Percentiles rank a stretch among this genome's conserved stretches.
Evolutionary conservation across 2,113 vertebrate species (phyloP).

Genomic region (Neolamprologus tretocephalus): DNA sequence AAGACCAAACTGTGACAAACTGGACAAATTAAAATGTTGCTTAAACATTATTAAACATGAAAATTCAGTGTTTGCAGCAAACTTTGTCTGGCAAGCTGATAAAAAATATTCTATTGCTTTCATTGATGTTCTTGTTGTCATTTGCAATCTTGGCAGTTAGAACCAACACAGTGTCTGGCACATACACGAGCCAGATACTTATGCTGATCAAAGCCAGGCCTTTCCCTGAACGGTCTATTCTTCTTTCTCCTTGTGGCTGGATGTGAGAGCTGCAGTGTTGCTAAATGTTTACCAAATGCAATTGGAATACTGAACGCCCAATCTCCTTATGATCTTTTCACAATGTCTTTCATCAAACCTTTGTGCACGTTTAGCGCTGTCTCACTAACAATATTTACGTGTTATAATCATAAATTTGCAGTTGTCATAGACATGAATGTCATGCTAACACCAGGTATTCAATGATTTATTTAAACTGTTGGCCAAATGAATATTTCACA

Average conservation of each 20-base stretch:
- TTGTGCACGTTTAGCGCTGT: background rate
- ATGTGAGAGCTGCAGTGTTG: background rate
- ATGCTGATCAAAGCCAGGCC: background rate
- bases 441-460: background rate
- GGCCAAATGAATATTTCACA: background rate
- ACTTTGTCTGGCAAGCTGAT: background rate
- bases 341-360: background rate
- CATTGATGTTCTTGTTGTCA: background rate
- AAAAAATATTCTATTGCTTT: background rate
- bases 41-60: background rate
- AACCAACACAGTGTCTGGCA: background rate
- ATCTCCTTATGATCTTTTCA: background rate
- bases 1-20: background rate
- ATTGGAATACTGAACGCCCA: background rate
- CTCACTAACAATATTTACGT: background rate
- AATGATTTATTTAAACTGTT: background rate
- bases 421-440: background rate
- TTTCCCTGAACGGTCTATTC: background rate
- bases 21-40: background rate
- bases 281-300: background rate
- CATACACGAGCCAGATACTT: background rate
- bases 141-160: background rate
- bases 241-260: background rate
- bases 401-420: background rate
- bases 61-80: background rate